These are phyloP conservation scores for Sinopyrophorus schimmeli DNA, from an alignment of 2,888 invertebrate genomes.

Conservation along the genomic window DNA sequence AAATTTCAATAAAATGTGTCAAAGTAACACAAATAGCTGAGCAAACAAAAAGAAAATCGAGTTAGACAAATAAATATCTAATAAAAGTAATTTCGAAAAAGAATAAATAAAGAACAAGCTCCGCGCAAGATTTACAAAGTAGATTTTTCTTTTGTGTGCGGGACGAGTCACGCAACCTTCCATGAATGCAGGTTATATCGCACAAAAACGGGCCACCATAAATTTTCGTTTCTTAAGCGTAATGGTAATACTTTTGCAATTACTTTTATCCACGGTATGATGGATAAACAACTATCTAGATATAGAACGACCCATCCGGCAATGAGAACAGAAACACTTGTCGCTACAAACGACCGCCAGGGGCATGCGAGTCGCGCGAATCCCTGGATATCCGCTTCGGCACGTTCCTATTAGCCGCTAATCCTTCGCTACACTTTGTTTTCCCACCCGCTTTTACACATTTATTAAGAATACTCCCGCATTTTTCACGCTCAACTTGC, in stretches of 20 bases:
- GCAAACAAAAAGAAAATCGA: too few relatives aligned
- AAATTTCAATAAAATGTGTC: too few relatives aligned
- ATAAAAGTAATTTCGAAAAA: too few relatives aligned
- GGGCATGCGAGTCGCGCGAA: constrained; percentile 49
- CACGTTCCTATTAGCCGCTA: constrained; percentile 54
- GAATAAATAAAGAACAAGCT: too few relatives aligned
- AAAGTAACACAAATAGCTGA: too few relatives aligned
- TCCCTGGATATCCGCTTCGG: constrained; percentile 50
- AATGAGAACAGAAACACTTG: constrained; percentile 45
- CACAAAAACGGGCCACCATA: constrained; percentile 4
- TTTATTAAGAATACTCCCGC: constrained; percentile 24
- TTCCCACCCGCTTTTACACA: constrained; percentile 37
- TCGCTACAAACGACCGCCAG: constrained; percentile 45
- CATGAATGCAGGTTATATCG: constrained; percentile 12
- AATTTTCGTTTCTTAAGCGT: constrained; percentile 12
- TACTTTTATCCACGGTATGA: constrained; percentile 25
- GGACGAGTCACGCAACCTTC: constrained; percentile 9
- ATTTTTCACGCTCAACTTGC: constrained; percentile 22
- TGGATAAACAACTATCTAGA: constrained; percentile 38
- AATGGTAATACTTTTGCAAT: constrained; percentile 20
- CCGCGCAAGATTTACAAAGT: too few relatives aligned
- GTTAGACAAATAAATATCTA: too few relatives aligned
- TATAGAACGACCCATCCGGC: constrained; percentile 18
- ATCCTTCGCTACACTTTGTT: constrained; percentile 42
- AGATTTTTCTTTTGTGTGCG: constrained; percentile 4